Base-by-base conservation (phyloP, 2,797 vertebrate species). In the Periophthalmus magnuspinnatus region DNA sequence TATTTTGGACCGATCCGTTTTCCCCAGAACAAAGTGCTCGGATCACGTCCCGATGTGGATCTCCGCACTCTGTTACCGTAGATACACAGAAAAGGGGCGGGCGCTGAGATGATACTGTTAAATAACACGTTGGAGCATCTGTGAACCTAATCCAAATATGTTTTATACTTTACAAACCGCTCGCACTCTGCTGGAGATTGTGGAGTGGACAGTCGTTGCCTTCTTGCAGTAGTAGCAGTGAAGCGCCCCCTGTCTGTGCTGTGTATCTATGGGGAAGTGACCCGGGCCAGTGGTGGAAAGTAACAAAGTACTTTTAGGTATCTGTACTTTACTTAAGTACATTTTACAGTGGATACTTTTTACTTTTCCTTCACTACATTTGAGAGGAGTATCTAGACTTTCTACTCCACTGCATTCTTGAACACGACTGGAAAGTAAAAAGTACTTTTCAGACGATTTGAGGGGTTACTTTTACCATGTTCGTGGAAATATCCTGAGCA, bases 191-290 rank as follows among this genome's bases (percentile, higher is more conserved):
- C 54, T n/a, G n/a, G 10, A 28, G 62, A 70, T 58, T 36, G 65
- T 57, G 54, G 71, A 63, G 38, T 13, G 65, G 65, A 60, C 55
- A 74, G 65, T 41, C 2, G 72, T 72, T 75, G 70, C 75, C 76
- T 80, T 24, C 70, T 69, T 24, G 41, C 63, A 52, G 33, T 22
- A 67, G 79, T 79, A 78, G 76, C 75, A 79, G 75, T 48, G 19
- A 71, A 1, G 65, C 2, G 47, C 38, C 14, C 68, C 69, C 72
- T 69, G 72, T 55, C 16, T 36, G 11, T 36, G 1, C 62, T 59
- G 78, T 76, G 84, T 72, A 71, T 83, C 82, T 75, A 55, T 36
- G 77, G 85, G 84, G 85, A 84, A 82, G 79, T 75, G 86, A 81
- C 79, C 81, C 79, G 86, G 84, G 82, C 85, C 28, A 28, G 28